Evolutionary conservation across 2,797 vertebrate genomes (phyloP).

Genomic region (Ctenopoma kingsleyae): DNA sequence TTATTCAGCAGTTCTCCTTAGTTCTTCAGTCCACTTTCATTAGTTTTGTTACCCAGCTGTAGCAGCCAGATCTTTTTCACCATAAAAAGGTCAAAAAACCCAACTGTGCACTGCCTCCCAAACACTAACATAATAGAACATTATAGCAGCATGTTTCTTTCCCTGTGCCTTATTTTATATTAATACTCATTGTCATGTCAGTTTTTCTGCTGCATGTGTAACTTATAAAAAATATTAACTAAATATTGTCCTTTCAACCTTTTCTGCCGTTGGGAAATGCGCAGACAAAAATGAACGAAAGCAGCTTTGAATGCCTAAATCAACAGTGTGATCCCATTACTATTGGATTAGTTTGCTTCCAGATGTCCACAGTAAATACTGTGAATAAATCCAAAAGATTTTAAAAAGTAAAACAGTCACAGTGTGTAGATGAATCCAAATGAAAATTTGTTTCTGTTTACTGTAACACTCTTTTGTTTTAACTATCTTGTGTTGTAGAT

Average conservation of each 20-base stretch:
- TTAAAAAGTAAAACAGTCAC: not conserved
- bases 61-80: not conserved
- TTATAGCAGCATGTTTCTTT: no score
- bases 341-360: not conserved
- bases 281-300: slow-evolving; percentile 4
- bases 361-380: not conserved
- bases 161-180: not conserved
- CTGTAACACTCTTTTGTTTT: not conserved
- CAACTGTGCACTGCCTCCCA: no score
- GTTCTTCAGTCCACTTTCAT: not conserved
- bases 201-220: not conserved
- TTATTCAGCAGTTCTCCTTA: not conserved
- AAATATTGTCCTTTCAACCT: not conserved
- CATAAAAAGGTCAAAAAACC: no score
- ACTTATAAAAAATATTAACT: not conserved
- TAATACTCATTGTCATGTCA: not conserved
- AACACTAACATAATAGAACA: not conserved
- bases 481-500: not conserved
- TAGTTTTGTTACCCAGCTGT: not conserved
- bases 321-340: not conserved
- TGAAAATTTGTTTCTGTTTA: not conserved
- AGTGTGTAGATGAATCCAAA: not conserved
- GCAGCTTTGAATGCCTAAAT: slow-evolving; percentile 17
- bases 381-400: not conserved
- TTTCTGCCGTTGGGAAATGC: not conserved